A percentile compares a stretch with the other conserved stretches of the same genome.
phyloP scores from a whole-genome alignment of 1,140 invertebrate genomes.

The Chrysoperla carnea region DNA sequence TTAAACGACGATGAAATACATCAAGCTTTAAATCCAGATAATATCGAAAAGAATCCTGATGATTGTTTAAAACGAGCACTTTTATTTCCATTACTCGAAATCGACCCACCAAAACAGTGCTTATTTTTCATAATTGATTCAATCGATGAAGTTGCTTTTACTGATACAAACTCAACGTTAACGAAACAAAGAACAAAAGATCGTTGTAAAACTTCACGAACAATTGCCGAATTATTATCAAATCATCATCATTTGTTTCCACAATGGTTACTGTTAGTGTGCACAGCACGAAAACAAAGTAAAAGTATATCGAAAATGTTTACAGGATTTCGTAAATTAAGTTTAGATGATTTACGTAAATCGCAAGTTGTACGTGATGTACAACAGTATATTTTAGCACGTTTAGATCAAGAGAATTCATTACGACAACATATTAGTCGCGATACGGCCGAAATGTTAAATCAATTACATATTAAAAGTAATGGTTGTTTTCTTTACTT shows the following conservation, averaged over 20 bases:
- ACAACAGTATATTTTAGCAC: slow-evolving; percentile 83
- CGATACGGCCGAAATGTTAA: slow-evolving; percentile 85
- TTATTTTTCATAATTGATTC: slow-evolving; percentile 81
- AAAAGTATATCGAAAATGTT: slow-evolving; percentile 81
- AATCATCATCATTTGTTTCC: slow-evolving; percentile 86
- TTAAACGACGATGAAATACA: slow-evolving; percentile 58
- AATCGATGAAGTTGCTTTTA: slow-evolving; percentile 56
- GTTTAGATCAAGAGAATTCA: slow-evolving; percentile 69
- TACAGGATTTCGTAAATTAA: slow-evolving; percentile 85
- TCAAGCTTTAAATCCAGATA: slow-evolving; percentile 46
- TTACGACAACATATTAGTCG: slow-evolving; percentile 60
- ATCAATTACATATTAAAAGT: slow-evolving; percentile 90
- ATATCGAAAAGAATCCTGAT: slow-evolving; percentile 67
- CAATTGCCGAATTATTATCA: slow-evolving; percentile 71
- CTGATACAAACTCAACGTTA: slow-evolving; percentile 21
- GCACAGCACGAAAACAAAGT: slow-evolving; percentile 72
- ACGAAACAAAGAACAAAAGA: slow-evolving; percentile 23
- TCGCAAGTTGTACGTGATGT: slow-evolving; percentile 80
- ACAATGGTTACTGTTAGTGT: slow-evolving; percentile 80
- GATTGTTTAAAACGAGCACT: slow-evolving; percentile 79
- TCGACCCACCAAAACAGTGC: slow-evolving; percentile 64
- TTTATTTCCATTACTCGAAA: slow-evolving; percentile 69
- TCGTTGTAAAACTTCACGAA: slow-evolving; percentile 36
- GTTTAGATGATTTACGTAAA: slow-evolving; percentile 76
- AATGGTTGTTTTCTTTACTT: slow-evolving; percentile 91